Base-by-base conservation (phyloP, 1,140 invertebrate genomes). In the Wasmannia auropunctata region DNA sequence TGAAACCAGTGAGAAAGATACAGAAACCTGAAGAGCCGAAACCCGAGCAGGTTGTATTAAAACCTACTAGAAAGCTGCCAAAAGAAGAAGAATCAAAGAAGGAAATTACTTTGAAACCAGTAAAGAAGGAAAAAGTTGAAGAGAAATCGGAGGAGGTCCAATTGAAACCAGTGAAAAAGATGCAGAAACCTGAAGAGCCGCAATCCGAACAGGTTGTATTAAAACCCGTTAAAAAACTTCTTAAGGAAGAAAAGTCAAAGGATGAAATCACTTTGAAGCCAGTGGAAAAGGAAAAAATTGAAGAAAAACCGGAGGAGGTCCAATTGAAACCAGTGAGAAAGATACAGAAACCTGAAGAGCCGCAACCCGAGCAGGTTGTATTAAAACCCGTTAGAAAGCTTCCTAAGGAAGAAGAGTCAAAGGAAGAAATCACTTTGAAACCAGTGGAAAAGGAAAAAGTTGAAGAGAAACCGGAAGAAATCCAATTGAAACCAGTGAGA, bases 101-200 rank as follows among this genome's bases (percentile, higher is more conserved):
- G 5, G 25, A 93, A 74, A 60, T 77, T 31, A 92, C 37, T 46
- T n/a, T 86, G 28, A 79, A 60, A 37, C 34, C 85, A 6, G 62
- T 65, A 2, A 49, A 62, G 49, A 63, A 14, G 6, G 67, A 81
- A 19, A 85, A 85, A 51, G 31, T 67, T 19, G 70, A 67, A 0
- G 34, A 87, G 1, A 34, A 43, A 43, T 40, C 58, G 0, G 28
- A 56, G 1, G 79, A 88, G 28, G 60, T 74, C 1, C 14, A 14
- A 46, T 90, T 96, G 3, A 96, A 96, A 85, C 95, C 95, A 2
- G 93, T 91, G 65, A 85, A 54, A 88, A 87, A 58, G 28, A 58
- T 46, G 10, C 80, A 62, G 11, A 58, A 83, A 65, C 76, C 88
- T 0, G 86, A 91, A 67, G 88, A 91, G 34, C 1, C 11, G 0